Evolutionary conservation across 2,113 vertebrate genomes (phyloP), one percentile per base, ranked within the genome.

Genomic region (Proterorhinus semilunaris): DNA sequence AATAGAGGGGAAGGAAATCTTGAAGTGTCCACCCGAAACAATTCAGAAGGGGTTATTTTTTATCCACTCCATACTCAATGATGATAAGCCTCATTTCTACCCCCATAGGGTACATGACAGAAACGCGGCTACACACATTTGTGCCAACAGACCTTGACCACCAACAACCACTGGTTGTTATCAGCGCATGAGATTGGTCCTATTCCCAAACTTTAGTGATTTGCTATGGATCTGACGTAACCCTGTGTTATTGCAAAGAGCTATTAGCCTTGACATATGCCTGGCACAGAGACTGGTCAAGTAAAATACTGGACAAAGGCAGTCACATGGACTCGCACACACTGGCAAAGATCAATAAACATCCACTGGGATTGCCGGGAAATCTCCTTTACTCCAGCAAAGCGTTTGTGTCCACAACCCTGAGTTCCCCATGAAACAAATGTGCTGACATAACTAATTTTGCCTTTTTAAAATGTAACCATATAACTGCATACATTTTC

Each of bases 261-360:
- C 50, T 77, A 78, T 83, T 78, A 74, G 76, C 55, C 54, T 70
- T 89, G 86, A 89, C 75, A 81, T 75, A 82, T 44, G 73, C 55
- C 76, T 83, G 86, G 86, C 80, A 87, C 72, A 21, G 64, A 82
- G 72, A 53, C 65, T 47, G 55, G 54, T 75, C 68, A 67, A 71
- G 79, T 86, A 74, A 84, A 85, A 75, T 68, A 59, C 69, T 62
- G 69, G 67, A 68, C 69, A 75, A 55, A 63, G 70, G 59, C 65
- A 76, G 70, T 76, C 79, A 76, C 55, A 62, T 77, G 68, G 69
- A 71, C 62, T 68, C 58, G 68, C 43, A 68, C 17, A 70, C 48
- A 72, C n/a, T 72, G 46, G 54, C 45, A 58, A 36, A 78, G 69
- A 69, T 72, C 61, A 51, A 57, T 62, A 66, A 76, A 75, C 63